phyloP scores from a whole-genome alignment of 2,888 invertebrate genomes.

The Aricia artaxerxes region DNA sequence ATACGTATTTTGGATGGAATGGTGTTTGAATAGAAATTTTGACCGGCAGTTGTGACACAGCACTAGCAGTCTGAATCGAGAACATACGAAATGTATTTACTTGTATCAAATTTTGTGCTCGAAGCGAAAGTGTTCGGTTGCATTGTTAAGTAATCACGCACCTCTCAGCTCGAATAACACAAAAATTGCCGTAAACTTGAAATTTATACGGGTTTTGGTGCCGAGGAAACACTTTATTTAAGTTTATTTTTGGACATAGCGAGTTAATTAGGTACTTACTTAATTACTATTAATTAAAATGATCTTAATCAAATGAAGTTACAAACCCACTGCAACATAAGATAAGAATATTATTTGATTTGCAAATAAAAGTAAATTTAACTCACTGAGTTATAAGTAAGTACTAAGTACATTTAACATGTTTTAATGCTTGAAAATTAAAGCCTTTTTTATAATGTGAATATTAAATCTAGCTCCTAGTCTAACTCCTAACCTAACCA shows the following conservation, averaged over 20 bases:
- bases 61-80: neutral
- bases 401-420: no score
- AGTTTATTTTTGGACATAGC: neutral
- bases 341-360: no score
- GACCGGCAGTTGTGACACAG: conserved; percentile 2
- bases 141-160: conserved; percentile 20
- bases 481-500: no score
- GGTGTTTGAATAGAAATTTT: neutral
- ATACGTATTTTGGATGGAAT: neutral
- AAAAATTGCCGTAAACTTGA: conserved; percentile 16
- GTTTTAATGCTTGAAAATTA: no score
- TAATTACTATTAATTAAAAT: neutral
- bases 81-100: neutral
- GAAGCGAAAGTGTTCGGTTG: conserved; percentile 14
- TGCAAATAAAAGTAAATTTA: no score
- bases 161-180: conserved; percentile 5
- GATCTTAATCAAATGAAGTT: conserved; percentile 5
- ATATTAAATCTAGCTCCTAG: no score
- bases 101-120: conserved; percentile 23
- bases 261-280: neutral
- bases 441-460: no score
- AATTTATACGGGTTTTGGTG: conserved; percentile 8
- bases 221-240: conserved; percentile 2
- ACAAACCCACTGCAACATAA: neutral
- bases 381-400: no score